Evolutionary conservation across 2,888 invertebrate genomes (phyloP).

Genomic region (Cryptocephalus primarius): DNA sequence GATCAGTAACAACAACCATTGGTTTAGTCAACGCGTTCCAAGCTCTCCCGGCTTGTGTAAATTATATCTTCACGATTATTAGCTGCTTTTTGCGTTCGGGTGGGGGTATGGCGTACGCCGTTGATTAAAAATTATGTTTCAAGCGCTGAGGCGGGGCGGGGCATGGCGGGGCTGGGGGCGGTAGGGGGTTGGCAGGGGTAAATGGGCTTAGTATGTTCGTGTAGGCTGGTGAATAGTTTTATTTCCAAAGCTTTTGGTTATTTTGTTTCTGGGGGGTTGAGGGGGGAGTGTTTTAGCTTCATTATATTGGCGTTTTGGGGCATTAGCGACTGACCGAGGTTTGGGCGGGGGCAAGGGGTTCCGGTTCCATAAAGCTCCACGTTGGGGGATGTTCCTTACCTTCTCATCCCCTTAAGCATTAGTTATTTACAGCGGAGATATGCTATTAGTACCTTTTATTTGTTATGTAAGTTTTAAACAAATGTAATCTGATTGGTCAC

Average conservation of each 20-base stretch:
- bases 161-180: not conserved
- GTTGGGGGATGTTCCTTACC: constrained; percentile 36
- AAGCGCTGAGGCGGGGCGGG: constrained; percentile 10
- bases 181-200: too few species aligned
- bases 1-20: not conserved
- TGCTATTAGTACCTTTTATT: constrained; percentile 5
- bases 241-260: constrained; percentile 15
- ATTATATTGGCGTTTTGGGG: constrained; percentile 10
- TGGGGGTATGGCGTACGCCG: constrained; percentile 1
- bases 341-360: constrained; percentile 20
- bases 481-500: not conserved
- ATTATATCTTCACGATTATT: constrained; percentile 2
- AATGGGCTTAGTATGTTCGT: constrained; percentile 3
- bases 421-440: constrained; percentile 24
- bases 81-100: constrained; percentile 9
- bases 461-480: too few species aligned
- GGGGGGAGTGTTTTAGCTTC: constrained; percentile 2
- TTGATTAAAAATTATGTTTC: constrained; percentile 5
- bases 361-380: constrained; percentile 31
- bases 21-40: too few species aligned
- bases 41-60: too few species aligned
- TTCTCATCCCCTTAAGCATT: constrained; percentile 25
- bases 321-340: constrained; percentile 15
- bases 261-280: constrained; percentile 10
- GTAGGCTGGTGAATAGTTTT: constrained; percentile 20